Conservation (phyloP, 2,888 invertebrate species). For the Tetramorium bicarinatum region DNA sequence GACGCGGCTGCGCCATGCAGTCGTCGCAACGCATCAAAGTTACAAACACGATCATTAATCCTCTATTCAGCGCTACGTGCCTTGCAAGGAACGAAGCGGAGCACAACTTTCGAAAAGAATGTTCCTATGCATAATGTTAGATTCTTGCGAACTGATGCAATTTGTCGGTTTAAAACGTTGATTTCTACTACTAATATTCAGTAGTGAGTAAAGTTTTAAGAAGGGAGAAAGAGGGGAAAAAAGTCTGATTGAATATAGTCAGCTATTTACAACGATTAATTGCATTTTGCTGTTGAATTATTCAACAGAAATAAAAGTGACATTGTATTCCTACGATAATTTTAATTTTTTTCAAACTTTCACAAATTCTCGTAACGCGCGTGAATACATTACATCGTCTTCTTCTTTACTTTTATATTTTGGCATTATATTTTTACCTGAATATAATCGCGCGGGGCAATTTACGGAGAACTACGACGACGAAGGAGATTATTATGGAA, state of each 20-base stretch:
- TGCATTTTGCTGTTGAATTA: not conserved
- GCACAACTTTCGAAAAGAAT: conserved; percentile 47
- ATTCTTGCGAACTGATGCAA: conserved; percentile 37
- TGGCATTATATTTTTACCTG: conserved; percentile 28
- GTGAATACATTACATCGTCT: not conserved
- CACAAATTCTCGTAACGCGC: conserved; percentile 17
- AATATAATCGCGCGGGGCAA: conserved; percentile 34
- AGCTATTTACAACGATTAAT: not conserved
- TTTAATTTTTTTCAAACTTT: conserved; percentile 10
- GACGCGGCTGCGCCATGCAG: conserved; percentile 47
- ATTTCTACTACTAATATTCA: conserved; percentile 21
- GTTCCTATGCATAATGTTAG: conserved; percentile 23
- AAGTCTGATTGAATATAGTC: not conserved
- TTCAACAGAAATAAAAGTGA: not conserved
- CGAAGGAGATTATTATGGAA: conserved; percentile 49
- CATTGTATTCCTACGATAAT: not conserved
- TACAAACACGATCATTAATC: conserved; percentile 58
- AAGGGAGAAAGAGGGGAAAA: not conserved
- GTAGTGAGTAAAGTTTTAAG: conserved; percentile 1
- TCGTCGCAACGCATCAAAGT: conserved; percentile 52
- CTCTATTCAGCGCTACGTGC: conserved; percentile 48
- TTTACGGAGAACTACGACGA: conserved; percentile 32
- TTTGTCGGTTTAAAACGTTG: conserved; percentile 20
- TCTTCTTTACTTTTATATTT: conserved; percentile 2
- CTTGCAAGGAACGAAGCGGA: not conserved